These are phyloP conservation scores for Nothocercus nigrocapillus DNA, from an alignment of 2,113 vertebrate genomes.

Conservation along the genomic window DNA sequence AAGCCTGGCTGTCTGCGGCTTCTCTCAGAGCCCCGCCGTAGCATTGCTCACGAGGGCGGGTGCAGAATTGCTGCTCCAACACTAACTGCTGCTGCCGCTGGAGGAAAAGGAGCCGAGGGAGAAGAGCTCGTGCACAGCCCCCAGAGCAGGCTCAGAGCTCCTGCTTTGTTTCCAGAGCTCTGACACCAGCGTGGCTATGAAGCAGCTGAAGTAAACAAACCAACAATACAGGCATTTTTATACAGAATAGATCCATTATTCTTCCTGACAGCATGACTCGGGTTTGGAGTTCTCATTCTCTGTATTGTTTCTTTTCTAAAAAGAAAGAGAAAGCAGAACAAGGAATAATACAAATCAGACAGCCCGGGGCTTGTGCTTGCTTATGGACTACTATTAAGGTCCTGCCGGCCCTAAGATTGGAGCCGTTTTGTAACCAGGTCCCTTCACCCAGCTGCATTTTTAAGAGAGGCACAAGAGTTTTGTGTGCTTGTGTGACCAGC, in stretches of 20 bases:
- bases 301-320: conserved; percentile 65
- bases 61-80: not conserved
- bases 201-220: conserved; percentile 77
- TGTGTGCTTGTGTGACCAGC: not conserved
- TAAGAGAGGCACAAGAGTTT: not conserved
- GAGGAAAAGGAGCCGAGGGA: not conserved
- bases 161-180: conserved; percentile 65
- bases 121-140: conserved; percentile 12
- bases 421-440: conserved; percentile 12
- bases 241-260: conserved; percentile 76
- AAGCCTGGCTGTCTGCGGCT: not conserved
- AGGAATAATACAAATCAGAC: conserved; percentile 12
- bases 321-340: conserved; percentile 55
- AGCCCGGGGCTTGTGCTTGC: conserved; percentile 27
- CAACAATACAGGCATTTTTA: conserved; percentile 75
- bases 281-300: conserved; percentile 67
- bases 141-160: conserved; percentile 12
- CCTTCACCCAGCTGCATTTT: conserved; percentile 10
- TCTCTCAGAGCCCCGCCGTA: not conserved
- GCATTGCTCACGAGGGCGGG: not conserved
- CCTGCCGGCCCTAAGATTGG: not conserved
- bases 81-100: not conserved
- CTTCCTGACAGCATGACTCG: conserved; percentile 64
- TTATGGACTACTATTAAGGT: conserved; percentile 26
- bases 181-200: conserved; percentile 52